Base-by-base conservation (phyloP, 2,797 vertebrate genomes). In the Heterohyrax brucei region DNA sequence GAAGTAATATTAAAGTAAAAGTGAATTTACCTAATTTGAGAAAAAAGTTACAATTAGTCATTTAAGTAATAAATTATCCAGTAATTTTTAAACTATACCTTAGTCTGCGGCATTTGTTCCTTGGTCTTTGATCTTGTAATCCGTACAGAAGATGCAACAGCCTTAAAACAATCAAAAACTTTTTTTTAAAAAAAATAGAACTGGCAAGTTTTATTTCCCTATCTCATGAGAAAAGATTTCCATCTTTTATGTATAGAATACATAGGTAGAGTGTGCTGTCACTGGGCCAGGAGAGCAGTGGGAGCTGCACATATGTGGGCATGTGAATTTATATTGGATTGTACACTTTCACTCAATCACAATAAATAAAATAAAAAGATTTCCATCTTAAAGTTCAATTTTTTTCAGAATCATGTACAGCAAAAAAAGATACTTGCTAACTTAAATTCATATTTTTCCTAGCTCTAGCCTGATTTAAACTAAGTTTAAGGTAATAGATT, bases 91-190 rank as follows among this genome's bases (percentile, higher is more conserved):
- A 94, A 83, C 22, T 70, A 39, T 97, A 97, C 97, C 97, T 97
- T 95, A 10, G 21, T 10, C 83, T 98, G 98, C 53, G 97, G 98
- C 89, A 96, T 77, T 70, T 98, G 98, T 0, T 94, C 97, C 97
- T 97, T 99, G 73, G 98, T 87, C 92, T 98, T 98, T 26, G 98
- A 98, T 62, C 98, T 98, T 83, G 98, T 99, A 80, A 98, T 97
- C 76, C 98, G 98, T 33, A 90, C 95, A 9, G 30, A 92, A 95
- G 95, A 87, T 93, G 97, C 89, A 97, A 94, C 14, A 93, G 77
- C 87, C 99, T 99, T 96, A 68, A 93, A 94, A 91, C 0, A 92
- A 33, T 89, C 44, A 90, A 39, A 39, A 39, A 39, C 39, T 39
- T 39, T 39, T 39, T 39, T 39, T 39, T 39, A 96, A 86, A 9